Evolutionary conservation across 2,888 invertebrate species (phyloP).

Genomic region (Microctonus brassicae): DNA sequence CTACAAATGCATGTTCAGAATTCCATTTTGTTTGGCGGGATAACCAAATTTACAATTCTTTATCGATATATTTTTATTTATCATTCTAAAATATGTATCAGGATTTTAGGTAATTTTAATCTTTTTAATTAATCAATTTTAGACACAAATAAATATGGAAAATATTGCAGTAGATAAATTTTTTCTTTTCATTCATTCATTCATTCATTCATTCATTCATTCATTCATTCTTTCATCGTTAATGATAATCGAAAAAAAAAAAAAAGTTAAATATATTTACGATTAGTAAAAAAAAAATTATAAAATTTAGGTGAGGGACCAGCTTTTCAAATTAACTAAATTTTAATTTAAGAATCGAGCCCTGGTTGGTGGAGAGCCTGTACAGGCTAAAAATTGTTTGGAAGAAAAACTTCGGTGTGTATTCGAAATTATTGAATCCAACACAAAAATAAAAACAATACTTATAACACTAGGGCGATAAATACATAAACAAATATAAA

Average conservation of each 20-base stretch:
- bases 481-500: not conserved
- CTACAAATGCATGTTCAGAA: constrained; percentile 39
- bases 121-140: too few relatives aligned
- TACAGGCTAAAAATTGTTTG: constrained; percentile 40
- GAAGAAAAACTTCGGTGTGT: constrained; percentile 3
- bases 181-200: not conserved
- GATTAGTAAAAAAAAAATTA: constrained; percentile 2
- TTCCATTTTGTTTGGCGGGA: not conserved
- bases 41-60: too few relatives aligned
- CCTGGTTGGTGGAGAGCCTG: constrained; percentile 46
- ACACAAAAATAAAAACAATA: not conserved
- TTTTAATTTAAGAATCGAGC: constrained; percentile 50
- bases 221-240: constrained; percentile 37
- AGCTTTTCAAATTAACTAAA: constrained; percentile 50
- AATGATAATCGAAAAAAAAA: not conserved
- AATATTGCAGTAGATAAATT: not conserved
- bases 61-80: too few relatives aligned
- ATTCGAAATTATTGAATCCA: not conserved
- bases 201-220: constrained; percentile 26
- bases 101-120: not conserved
- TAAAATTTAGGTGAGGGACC: constrained; percentile 51
- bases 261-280: not conserved
- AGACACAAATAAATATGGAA: too few relatives aligned
- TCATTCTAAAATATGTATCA: not conserved
- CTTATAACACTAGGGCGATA: not conserved